Percentiles rank a stretch among this genome's conserved stretches.
Evolutionary conservation across 1,140 invertebrate species (phyloP).

Genomic region (Drosophila bocqueti): DNA sequence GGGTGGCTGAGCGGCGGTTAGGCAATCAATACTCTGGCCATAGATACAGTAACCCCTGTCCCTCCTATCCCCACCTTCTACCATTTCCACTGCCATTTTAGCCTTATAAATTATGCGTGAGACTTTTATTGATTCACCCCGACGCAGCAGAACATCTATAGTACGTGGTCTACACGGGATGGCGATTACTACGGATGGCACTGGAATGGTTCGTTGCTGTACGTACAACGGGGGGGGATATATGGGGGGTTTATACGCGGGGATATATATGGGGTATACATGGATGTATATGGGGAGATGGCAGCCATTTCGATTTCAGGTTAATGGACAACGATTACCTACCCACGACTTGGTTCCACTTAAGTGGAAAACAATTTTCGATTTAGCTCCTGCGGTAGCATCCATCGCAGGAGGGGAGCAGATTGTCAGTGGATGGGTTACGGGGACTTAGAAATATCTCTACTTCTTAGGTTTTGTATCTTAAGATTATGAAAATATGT

Average conservation of each 20-base stretch:
- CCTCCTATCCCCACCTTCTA: background rate
- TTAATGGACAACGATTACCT: slow-evolving; percentile 42
- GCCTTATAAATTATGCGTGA: slow-evolving; percentile 73
- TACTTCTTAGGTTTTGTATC: background rate
- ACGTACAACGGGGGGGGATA: background rate
- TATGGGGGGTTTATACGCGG: background rate
- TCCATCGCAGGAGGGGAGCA: background rate
- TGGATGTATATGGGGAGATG: slow-evolving; percentile 15
- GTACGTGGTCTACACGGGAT: slow-evolving; percentile 17
- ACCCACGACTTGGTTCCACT: slow-evolving; percentile 8
- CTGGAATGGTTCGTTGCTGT: slow-evolving; percentile 7
- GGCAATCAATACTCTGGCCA: slow-evolving; percentile 65
- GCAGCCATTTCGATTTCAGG: slow-evolving; percentile 31
- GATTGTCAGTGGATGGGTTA: background rate
- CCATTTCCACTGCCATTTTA: slow-evolving; percentile 48
- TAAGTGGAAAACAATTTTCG: slow-evolving; percentile 36
- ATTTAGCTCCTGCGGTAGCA: slow-evolving; percentile 20
- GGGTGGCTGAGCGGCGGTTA: slow-evolving; percentile 31
- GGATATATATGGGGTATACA: background rate
- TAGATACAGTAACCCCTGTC: slow-evolving; percentile 38
- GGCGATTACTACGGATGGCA: slow-evolving; percentile 33
- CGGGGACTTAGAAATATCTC: background rate
- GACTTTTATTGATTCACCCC: slow-evolving; percentile 66
- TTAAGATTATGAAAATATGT: background rate
- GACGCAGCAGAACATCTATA: slow-evolving; percentile 29